Conservation (phyloP, 2,797 vertebrate species). For the Staurois parvus region DNA sequence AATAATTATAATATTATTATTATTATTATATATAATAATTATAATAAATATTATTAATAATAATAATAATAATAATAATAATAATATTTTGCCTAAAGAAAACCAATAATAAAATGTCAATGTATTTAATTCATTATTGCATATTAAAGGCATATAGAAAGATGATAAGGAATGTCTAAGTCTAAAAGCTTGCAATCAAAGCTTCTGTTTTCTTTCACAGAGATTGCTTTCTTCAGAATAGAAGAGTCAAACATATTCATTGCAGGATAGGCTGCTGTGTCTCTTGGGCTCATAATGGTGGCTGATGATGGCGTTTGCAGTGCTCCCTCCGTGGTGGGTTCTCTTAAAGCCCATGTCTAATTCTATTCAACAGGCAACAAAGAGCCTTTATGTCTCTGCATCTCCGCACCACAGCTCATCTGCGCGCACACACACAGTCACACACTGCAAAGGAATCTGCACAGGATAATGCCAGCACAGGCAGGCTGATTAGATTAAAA, state of each 20-base stretch:
- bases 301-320: slow-evolving; percentile 80
- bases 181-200: slow-evolving; percentile 22
- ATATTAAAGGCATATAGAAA: neutral
- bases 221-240: slow-evolving; percentile 14
- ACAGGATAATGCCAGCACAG: slow-evolving; percentile 22
- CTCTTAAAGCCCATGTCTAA: slow-evolving; percentile 91
- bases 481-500: slow-evolving; percentile 16
- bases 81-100: no score
- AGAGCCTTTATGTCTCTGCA: slow-evolving; percentile 84
- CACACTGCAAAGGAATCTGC: slow-evolving; percentile 51
- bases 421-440: slow-evolving; percentile 73
- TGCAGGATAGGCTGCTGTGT: slow-evolving; percentile 45
- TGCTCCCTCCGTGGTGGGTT: slow-evolving; percentile 84
- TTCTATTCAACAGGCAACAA: slow-evolving; percentile 90
- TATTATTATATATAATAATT: no score
- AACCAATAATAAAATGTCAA: no score
- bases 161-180: neutral
- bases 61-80: no score
- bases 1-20: no score
- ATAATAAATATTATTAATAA: no score
- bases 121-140: no score
- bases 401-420: slow-evolving; percentile 84
- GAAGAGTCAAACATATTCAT: slow-evolving; percentile 47
- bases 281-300: slow-evolving; percentile 65
- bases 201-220: slow-evolving; percentile 6